Percentiles rank a stretch among this genome's conserved stretches.
phyloP scores from a whole-genome alignment of 2,888 invertebrate species.

The Dermolepida albohirtum region DNA sequence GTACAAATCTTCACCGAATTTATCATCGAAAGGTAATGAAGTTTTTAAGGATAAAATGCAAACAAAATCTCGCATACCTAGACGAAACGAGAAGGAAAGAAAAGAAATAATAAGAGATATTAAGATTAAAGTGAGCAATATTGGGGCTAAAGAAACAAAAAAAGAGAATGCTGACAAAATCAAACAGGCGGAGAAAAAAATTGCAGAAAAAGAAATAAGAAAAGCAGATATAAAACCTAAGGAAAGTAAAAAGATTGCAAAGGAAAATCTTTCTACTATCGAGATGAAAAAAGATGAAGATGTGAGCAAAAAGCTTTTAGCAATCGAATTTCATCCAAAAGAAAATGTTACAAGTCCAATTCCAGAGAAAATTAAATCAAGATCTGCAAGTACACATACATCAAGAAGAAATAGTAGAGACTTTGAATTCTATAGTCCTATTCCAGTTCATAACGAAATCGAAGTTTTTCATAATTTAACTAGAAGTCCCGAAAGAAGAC shows the following conservation, averaged over 20 bases:
- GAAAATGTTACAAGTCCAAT: conserved; percentile 2
- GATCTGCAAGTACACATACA: background rate
- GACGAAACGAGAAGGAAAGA: conserved; percentile 40
- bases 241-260: conserved; percentile 4
- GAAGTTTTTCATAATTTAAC: conserved; percentile 78
- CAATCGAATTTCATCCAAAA: conserved; percentile 22
- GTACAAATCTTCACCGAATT: conserved; percentile 60
- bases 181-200: conserved; percentile 14
- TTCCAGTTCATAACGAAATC: conserved; percentile 71
- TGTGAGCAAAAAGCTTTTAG: conserved; percentile 1
- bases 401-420: conserved; percentile 48
- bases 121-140: conserved; percentile 36
- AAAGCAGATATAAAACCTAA: background rate
- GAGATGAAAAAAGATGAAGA: conserved; percentile 1
- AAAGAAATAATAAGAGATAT: conserved; percentile 35
- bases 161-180: conserved; percentile 16
- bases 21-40: conserved; percentile 47
- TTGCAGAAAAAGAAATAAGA: background rate
- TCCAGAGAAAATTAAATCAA: conserved; percentile 21
- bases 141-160: background rate
- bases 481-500: conserved; percentile 68
- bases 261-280: conserved; percentile 1
- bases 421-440: conserved; percentile 59
- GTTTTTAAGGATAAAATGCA: conserved; percentile 40
- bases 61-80: conserved; percentile 49